Evolutionary conservation across 2,113 vertebrate genomes (phyloP).

Genomic region (Seriola aureovittata): DNA sequence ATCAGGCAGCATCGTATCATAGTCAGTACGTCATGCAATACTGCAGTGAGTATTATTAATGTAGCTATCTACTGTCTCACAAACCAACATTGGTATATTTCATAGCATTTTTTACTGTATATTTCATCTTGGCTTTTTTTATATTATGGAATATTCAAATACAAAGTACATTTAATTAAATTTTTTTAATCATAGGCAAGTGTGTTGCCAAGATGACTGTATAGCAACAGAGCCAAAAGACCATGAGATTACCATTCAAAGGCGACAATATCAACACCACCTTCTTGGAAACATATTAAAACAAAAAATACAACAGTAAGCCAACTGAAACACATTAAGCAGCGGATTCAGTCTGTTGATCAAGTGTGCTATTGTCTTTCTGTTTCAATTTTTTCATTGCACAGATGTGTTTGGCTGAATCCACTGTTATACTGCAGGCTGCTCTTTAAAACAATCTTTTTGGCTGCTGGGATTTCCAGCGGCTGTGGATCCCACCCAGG

Average conservation of each 20-base stretch:
- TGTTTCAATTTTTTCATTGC: neutral
- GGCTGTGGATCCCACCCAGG: neutral
- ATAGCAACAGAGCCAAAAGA: neutral
- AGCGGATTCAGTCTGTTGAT: neutral
- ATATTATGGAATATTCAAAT: neutral
- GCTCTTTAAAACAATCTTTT: neutral
- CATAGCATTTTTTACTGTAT: neutral
- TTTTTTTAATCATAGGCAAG: neutral
- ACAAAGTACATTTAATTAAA: neutral
- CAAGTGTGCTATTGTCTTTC: neutral
- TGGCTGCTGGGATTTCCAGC: neutral
- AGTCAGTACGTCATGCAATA: neutral
- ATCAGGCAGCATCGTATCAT: too few species aligned
- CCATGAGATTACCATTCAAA: neutral
- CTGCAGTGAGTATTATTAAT: neutral
- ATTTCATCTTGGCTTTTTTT: neutral
- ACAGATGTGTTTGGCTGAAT: neutral
- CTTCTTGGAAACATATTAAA: neutral
- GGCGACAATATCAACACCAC: neutral
- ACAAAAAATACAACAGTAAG: neutral
- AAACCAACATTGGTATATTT: neutral
- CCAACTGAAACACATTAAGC: neutral
- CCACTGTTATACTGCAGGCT: neutral
- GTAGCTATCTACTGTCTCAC: neutral
- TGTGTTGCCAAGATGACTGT: neutral